Percentiles rank a stretch among this genome's conserved stretches.
phyloP scores from a whole-genome alignment of 2,888 invertebrate species.

The Brachyopa scutellaris region DNA sequence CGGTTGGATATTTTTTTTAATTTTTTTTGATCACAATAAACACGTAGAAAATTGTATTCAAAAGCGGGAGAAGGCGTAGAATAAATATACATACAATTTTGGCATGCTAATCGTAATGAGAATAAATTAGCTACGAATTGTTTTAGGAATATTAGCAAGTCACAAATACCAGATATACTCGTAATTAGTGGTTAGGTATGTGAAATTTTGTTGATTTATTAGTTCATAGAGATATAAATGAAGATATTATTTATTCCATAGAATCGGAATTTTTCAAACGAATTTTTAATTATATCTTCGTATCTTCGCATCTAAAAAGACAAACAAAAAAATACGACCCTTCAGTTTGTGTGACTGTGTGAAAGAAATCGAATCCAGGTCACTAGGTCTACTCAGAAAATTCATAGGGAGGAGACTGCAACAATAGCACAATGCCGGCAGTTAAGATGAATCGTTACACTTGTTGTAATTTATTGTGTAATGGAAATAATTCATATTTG shows the following conservation, averaged over 20 bases:
- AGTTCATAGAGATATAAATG: conserved; percentile 31
- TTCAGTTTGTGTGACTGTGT: conserved; percentile 13
- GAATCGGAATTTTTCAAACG: too few species aligned
- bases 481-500: conserved; percentile 61
- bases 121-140: conserved; percentile 22
- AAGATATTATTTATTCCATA: conserved; percentile 7
- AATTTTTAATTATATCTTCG: neutral
- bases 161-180: neutral
- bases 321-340: conserved; percentile 20
- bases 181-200: conserved; percentile 44
- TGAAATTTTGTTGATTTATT: conserved; percentile 57
- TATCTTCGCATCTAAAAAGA: neutral
- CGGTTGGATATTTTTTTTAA: too few species aligned
- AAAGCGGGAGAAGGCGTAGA: conserved; percentile 6
- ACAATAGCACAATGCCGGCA: conserved; percentile 27
- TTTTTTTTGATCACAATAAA: conserved; percentile 54
- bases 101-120: conserved; percentile 40
- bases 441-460: conserved; percentile 60
- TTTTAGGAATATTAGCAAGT: conserved; percentile 13
- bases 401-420: conserved; percentile 13
- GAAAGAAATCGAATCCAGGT: conserved; percentile 53
- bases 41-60: conserved; percentile 57
- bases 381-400: conserved; percentile 58
- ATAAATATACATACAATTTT: conserved; percentile 44
- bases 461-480: conserved; percentile 69